A percentile compares a stretch with the other conserved stretches of the same genome.
These are phyloP conservation scores for Scaptodrosophila lebanonensis DNA, from an alignment of 1,140 invertebrate genomes.

Conservation along the genomic window DNA sequence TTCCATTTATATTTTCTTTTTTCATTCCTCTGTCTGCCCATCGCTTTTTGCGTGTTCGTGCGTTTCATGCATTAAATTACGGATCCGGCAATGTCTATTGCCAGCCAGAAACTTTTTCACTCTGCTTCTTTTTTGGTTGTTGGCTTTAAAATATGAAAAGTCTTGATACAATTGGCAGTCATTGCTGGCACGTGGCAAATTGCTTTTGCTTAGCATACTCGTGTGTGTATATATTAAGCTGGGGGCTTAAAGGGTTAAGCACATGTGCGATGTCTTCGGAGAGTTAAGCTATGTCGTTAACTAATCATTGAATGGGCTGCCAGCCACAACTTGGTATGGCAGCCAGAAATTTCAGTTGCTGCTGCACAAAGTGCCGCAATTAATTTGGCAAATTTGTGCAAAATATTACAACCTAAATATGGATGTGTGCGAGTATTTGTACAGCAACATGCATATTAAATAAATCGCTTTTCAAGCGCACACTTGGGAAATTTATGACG, in stretches of 20 bases:
- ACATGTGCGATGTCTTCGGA: constrained; percentile 1
- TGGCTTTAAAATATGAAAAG: no score
- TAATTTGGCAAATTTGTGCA: constrained; percentile 54
- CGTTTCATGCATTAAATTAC: constrained; percentile 65
- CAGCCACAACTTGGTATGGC: constrained; percentile 31
- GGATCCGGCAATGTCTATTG: constrained; percentile 22
- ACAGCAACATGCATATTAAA: constrained; percentile 31
- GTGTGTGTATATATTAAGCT: no score
- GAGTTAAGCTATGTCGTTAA: neutral
- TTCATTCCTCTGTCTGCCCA: constrained; percentile 10
- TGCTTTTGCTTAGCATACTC: no score
- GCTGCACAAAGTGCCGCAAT: constrained; percentile 49
- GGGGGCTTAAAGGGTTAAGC: constrained; percentile 42
- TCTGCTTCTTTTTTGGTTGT: constrained; percentile 1
- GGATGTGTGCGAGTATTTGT: no score
- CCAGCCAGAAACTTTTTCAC: constrained; percentile 3
- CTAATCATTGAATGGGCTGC: neutral
- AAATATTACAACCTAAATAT: constrained; percentile 14
- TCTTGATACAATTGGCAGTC: constrained; percentile 2
- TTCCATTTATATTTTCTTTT: constrained; percentile 4
- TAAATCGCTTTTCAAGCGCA: constrained; percentile 44
- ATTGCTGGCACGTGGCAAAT: constrained; percentile 18
- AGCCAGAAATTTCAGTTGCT: no score
- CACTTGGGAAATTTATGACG: constrained; percentile 54
- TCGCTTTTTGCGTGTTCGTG: constrained; percentile 46